Evolutionary conservation across 2,888 invertebrate species (phyloP), one percentile per base, ranked within the genome.

Genomic region (Pristionchus arcanus): DNA sequence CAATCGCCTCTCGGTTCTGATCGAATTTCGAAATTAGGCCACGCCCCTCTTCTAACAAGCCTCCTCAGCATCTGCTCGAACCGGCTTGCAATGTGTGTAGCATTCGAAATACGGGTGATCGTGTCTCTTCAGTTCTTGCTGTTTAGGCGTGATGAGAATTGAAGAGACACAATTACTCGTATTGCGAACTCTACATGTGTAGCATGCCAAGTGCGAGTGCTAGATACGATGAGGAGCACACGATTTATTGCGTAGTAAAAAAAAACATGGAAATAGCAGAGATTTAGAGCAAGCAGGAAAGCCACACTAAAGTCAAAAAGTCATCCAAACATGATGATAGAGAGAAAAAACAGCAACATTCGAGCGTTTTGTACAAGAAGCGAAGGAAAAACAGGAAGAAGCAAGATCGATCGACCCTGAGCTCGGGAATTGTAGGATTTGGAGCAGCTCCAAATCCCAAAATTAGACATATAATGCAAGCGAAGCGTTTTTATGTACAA

Each of bases 1-100:
- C 87, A 66, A 66, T 87, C 87, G 87, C 87, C 53, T 87, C 87
- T 55, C 87, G 59, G 55, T 85, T 85, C 84, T 31, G n/a, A 28
- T 34, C 31, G 31, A 31, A 53, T 59, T 85, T 59, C 84, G 59
- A 59, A 31, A 49, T n/a, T 25, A 81, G 25, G 81, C 49, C 81
- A 16, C 81, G 81, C 81, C 81, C 81, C 81, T n/a, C 49, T 42
- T 3, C 77, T 59, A 28, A 13, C 42, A 49, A 49, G 42, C 42
- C 42, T 7, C 42, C 42, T 49, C 42, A 31, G 71, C 19, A 77
- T 49, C 81, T 81, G 81, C 49, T 77, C 74, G 13, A 77, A 77
- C 31, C 74, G 74, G 31, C 74, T 16, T 31, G 42, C 16, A n/a
- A 25, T n/a, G 81, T 49, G 49, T 81, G 42, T 9, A 49, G 25